A percentile compares a stretch with the other conserved stretches of the same genome.
Evolutionary conservation across 2,113 vertebrate genomes (phyloP).

Genomic region (Cyanoderma ruficeps): DNA sequence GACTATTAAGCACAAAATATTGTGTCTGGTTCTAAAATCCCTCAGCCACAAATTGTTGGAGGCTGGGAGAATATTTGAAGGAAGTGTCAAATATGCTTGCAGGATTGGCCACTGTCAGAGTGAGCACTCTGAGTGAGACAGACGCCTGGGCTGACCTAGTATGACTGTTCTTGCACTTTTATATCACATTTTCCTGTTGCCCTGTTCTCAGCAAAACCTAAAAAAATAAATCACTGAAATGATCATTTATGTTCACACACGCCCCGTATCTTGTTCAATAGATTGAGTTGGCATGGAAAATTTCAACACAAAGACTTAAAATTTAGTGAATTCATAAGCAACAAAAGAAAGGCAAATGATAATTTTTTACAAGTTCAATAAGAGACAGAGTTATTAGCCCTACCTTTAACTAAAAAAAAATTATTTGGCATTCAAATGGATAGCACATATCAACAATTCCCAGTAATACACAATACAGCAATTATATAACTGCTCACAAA

Average conservation of each 20-base stretch:
- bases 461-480: background rate
- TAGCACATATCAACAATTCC: background rate
- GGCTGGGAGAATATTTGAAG: background rate
- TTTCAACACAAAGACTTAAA: background rate
- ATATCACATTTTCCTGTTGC: conserved; percentile 9
- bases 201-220: background rate
- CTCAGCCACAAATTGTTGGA: conserved; percentile 35
- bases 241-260: background rate
- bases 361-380: background rate
- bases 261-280: background rate
- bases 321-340: background rate
- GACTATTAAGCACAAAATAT: conserved; percentile 31
- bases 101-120: background rate
- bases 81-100: conserved; percentile 16
- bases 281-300: background rate
- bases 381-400: background rate
- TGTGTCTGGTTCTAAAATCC: conserved; percentile 34
- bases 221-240: background rate
- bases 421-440: background rate
- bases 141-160: background rate
- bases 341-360: background rate
- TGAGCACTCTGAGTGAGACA: background rate
- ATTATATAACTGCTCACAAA: background rate
- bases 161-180: conserved; percentile 37
- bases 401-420: background rate